phyloP scores from a whole-genome alignment of 1,140 invertebrate species.

The Aphis gossypii region DNA sequence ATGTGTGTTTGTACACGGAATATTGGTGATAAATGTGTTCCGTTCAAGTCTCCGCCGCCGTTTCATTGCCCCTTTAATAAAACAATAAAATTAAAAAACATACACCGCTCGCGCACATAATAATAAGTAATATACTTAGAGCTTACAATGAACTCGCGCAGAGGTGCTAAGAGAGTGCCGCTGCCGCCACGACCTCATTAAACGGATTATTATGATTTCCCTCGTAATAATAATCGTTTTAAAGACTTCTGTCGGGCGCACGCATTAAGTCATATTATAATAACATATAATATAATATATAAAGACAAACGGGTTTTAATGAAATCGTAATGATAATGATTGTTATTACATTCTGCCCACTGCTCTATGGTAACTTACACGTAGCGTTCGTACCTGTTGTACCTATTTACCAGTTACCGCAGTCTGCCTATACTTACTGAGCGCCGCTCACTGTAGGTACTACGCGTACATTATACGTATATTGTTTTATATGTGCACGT shows the following conservation, averaged over 20 bases:
- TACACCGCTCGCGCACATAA: neutral
- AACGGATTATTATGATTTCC: conserved; percentile 16
- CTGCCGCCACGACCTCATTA: neutral
- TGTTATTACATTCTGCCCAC: neutral
- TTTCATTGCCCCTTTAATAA: conserved; percentile 44
- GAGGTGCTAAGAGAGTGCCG: conserved; percentile 41
- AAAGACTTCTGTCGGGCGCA: neutral
- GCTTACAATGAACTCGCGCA: neutral
- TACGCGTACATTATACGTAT: neutral
- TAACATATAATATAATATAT: neutral
- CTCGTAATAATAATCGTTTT: neutral
- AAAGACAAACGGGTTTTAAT: neutral
- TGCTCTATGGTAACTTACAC: neutral
- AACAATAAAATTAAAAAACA: conserved; percentile 30
- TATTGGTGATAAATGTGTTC: neutral
- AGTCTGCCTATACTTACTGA: neutral
- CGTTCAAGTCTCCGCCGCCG: neutral
- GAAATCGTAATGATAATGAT: conserved; percentile 5
- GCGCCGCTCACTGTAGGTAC: neutral
- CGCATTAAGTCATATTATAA: neutral
- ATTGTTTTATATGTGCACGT: neutral
- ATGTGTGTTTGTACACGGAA: neutral
- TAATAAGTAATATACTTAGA: neutral
- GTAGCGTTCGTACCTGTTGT: neutral
- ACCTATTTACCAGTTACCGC: neutral